A percentile compares a stretch with the other conserved stretches of the same genome.
Evolutionary conservation across 1,140 invertebrate genomes (phyloP).

Genomic region (Penaeus indicus): DNA sequence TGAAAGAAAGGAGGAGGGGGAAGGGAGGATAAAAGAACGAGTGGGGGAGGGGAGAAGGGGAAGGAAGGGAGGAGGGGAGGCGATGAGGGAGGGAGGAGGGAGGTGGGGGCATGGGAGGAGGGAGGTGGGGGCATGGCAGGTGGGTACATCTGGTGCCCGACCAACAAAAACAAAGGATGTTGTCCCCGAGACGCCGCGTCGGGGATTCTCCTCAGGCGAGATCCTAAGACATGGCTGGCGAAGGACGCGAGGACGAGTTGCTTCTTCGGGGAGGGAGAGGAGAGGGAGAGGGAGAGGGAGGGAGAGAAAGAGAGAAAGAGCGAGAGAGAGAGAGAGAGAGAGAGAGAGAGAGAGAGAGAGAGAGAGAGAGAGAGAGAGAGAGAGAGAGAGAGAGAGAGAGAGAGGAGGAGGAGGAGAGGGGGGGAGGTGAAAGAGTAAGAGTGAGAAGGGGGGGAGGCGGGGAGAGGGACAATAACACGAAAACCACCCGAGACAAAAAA

Average conservation of each 20-base stretch:
- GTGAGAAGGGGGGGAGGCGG: no score
- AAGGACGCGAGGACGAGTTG: neutral
- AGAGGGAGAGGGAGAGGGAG: neutral
- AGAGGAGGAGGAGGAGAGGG: neutral
- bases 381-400: neutral
- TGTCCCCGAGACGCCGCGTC: no score
- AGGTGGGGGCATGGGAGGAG: neutral
- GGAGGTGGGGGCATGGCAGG: neutral
- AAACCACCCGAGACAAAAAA: neutral
- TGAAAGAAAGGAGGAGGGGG: neutral
- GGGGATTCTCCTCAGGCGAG: no score
- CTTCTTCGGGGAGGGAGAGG: neutral
- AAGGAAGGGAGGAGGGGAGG: neutral
- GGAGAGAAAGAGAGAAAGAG: neutral
- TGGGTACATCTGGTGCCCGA: conserved; percentile 5
- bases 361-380: neutral
- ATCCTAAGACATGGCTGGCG: no score
- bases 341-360: neutral
- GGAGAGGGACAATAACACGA: neutral
- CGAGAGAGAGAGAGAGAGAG: neutral
- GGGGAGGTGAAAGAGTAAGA: no score
- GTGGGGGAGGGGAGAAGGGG: neutral
- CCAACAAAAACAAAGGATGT: neutral
- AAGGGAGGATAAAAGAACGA: neutral
- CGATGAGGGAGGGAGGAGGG: neutral